phyloP scores from a whole-genome alignment of 2,113 vertebrate species.

The Pholis gunnellus region DNA sequence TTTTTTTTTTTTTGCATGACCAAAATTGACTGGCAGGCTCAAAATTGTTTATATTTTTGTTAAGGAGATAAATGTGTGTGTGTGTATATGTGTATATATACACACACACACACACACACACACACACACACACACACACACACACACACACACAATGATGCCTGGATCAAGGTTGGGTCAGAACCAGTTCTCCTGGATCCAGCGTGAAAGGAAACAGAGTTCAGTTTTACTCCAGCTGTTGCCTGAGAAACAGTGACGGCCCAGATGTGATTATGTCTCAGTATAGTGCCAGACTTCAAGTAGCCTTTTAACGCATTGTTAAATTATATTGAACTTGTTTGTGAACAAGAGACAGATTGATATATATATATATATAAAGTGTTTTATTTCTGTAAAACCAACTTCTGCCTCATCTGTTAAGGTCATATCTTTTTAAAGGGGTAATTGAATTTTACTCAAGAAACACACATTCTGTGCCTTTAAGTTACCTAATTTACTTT shows the following conservation, averaged over 20 bases:
- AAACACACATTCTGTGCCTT: constrained; percentile 10
- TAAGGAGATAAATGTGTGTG: no score
- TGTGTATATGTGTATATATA: no score
- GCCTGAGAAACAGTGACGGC: constrained; percentile 74
- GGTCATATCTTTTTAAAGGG: neutral
- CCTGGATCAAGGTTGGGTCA: constrained; percentile 73
- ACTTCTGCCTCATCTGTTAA: constrained; percentile 41
- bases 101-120: no score
- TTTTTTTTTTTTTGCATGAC: constrained; percentile 81
- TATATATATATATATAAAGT: constrained; percentile 69
- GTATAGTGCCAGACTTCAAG: constrained; percentile 88
- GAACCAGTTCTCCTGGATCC: constrained; percentile 69
- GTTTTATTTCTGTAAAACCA: constrained; percentile 82
- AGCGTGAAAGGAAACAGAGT: constrained; percentile 59
- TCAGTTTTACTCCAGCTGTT: constrained; percentile 57
- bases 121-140: no score
- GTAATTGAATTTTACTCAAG: neutral
- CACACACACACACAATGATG: constrained; percentile 60
- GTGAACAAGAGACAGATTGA: constrained; percentile 71
- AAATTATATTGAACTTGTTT: constrained; percentile 85
- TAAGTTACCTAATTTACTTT: constrained; percentile 24
- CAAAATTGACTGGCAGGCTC: constrained; percentile 76
- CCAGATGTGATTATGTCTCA: constrained; percentile 83
- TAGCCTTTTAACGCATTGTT: constrained; percentile 82
- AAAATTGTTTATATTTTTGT: constrained; percentile 72